Conservation (phyloP, 2,888 invertebrate genomes). For the Zygogramma bicolorata region DNA sequence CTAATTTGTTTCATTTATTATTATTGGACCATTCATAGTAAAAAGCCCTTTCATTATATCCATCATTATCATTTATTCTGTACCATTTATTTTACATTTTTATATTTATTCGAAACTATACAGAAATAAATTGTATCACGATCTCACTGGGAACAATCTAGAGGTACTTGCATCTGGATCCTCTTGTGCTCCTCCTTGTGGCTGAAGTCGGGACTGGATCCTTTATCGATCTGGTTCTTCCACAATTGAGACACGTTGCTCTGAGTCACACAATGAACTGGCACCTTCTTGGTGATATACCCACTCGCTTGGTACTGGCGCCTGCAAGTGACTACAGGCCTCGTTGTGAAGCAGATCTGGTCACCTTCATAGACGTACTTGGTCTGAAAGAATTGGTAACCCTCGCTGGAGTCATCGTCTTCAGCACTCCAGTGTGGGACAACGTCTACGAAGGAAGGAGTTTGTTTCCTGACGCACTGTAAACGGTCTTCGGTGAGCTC, state of each 20-base stretch:
- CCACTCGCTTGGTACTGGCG: constrained; percentile 59
- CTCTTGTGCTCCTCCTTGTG: constrained; percentile 63
- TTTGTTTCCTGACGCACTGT: constrained; percentile 61
- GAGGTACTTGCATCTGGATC: constrained; percentile 62
- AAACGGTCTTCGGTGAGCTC: constrained; percentile 63
- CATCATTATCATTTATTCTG: neutral
- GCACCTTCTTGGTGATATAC: constrained; percentile 65
- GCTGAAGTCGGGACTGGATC: constrained; percentile 68
- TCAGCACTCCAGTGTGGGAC: constrained; percentile 58
- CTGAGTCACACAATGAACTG: constrained; percentile 66
- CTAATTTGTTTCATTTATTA: too few species aligned
- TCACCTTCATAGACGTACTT: constrained; percentile 69
- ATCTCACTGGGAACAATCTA: constrained; percentile 30
- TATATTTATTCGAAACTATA: constrained; percentile 27
- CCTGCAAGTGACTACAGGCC: constrained; percentile 71
- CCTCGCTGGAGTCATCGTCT: neutral
- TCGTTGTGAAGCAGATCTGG: constrained; percentile 73
- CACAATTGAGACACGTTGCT: constrained; percentile 57
- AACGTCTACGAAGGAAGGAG: constrained; percentile 64
- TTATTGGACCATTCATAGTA: too few species aligned
- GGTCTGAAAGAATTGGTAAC: constrained; percentile 65
- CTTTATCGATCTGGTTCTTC: constrained; percentile 66
- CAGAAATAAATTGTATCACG: neutral
- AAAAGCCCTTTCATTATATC: too few species aligned
- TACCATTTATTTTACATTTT: constrained; percentile 34